phyloP scores from a whole-genome alignment of 92 coral and sea anemone genomes.

The Porites divaricata region DNA sequence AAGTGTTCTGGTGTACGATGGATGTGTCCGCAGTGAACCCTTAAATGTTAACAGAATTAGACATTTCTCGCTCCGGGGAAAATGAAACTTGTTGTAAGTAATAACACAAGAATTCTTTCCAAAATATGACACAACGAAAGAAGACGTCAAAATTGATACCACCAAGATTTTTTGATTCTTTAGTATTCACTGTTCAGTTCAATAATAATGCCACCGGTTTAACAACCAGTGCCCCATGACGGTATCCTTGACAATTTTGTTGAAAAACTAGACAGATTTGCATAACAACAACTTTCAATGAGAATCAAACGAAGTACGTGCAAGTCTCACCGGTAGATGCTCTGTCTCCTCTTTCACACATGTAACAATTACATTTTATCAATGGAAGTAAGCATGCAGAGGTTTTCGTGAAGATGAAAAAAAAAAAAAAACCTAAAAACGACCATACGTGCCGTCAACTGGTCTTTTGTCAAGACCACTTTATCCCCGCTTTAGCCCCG shows the following conservation, averaged over 20 bases:
- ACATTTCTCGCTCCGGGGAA: background rate
- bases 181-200: background rate
- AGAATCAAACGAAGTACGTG: too few relatives aligned
- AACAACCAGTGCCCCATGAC: background rate
- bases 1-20: conserved; percentile 1
- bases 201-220: conserved; percentile 31
- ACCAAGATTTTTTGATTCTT: background rate
- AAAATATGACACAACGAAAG: too few relatives aligned
- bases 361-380: background rate
- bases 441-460: background rate
- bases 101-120: too few relatives aligned
- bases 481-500: too few relatives aligned
- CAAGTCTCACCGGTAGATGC: background rate
- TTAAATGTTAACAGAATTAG: conserved; percentile 6
- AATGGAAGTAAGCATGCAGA: background rate
- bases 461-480: conserved; percentile 11
- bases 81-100: background rate
- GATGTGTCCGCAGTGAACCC: background rate
- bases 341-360: background rate
- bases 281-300: too few relatives aligned
- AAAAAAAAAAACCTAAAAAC: background rate
- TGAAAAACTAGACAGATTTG: background rate
- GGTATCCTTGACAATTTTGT: background rate
- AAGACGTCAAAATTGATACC: background rate
- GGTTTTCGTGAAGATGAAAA: conserved; percentile 7